Evolutionary conservation across 2,797 vertebrate species (phyloP), one percentile per base, ranked within the genome.

Genomic region (Phyllotis vaccarum): DNA sequence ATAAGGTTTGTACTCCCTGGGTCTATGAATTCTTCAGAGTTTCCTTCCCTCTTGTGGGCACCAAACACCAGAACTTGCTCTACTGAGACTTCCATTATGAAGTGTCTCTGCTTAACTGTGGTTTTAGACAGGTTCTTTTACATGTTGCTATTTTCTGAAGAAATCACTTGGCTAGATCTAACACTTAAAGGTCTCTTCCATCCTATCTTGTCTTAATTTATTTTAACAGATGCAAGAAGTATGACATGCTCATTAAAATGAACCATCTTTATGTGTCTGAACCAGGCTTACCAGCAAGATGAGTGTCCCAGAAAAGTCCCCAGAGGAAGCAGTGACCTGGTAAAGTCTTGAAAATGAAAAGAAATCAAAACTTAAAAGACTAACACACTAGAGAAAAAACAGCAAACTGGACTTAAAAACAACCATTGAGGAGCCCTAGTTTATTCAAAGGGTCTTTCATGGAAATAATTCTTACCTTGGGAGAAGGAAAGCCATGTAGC

Each of bases 121-220:
- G 68, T 93, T 70, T 75, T 79, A 94, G 83, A 62, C 2, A 31
- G 52, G 34, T 81, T 90, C 68, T 92, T 92, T 93, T 37, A 93
- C 21, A 58, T 64, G 40, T 81, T 81, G 81, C 70, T 74, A 49
- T 91, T 96, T 93, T 82, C 78, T 46, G 54, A 76, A 74, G 86
- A 93, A 96, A 75, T 75, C 74, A 72, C 74, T 86, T 95, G 91
- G 76, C 89, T 94, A 94, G 83, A 93, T 86, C 76, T 56, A 92
- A n/a, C 27, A 60, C 62, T 91, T 93, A 72, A 96, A 95, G 90
- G 43, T 90, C 62, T 85, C 83, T 91, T 92, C 83, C 91, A 94
- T 82, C 85, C 86, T 90, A 88, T 66, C 91, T 76, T 96, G 96
- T 95, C 81, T 79, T 83, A 93, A 92, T 97, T 96, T 94, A 89